phyloP scores from a whole-genome alignment of 1,140 invertebrate species.

The Pseudomyrmex concolor region DNA sequence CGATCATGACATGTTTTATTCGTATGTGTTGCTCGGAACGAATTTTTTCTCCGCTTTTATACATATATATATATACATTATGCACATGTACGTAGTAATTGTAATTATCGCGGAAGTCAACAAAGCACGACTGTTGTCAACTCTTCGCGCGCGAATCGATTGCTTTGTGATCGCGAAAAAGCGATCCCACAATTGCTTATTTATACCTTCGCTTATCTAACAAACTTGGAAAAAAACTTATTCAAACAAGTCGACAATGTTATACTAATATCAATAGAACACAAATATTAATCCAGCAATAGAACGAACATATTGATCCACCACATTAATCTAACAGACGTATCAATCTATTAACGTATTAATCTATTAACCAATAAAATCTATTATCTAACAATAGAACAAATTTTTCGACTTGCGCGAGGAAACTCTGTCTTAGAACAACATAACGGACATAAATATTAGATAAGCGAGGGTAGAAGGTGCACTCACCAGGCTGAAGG shows the following conservation, averaged over 20 bases:
- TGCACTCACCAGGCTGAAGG: not conserved
- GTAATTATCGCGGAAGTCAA: not conserved
- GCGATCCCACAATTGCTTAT: not conserved
- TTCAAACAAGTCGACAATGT: no score
- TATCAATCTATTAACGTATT: no score
- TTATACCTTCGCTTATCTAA: not conserved
- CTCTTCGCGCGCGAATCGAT: not conserved
- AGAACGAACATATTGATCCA: no score
- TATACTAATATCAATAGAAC: no score
- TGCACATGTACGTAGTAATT: not conserved
- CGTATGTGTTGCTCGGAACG: not conserved
- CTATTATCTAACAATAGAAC: no score
- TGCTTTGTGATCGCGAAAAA: not conserved
- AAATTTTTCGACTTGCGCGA: no score
- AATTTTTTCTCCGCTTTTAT: conserved; percentile 57
- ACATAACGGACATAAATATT: not conserved
- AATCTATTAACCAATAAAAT: no score
- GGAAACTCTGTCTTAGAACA: no score
- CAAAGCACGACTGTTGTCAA: not conserved
- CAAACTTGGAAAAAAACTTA: not conserved
- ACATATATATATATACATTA: conserved; percentile 18
- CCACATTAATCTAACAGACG: no score
- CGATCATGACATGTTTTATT: not conserved
- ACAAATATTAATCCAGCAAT: no score
- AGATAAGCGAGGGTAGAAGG: not conserved